These are phyloP conservation scores for Biston stratarius DNA, from an alignment of 2,888 invertebrate species.

Conservation along the genomic window DNA sequence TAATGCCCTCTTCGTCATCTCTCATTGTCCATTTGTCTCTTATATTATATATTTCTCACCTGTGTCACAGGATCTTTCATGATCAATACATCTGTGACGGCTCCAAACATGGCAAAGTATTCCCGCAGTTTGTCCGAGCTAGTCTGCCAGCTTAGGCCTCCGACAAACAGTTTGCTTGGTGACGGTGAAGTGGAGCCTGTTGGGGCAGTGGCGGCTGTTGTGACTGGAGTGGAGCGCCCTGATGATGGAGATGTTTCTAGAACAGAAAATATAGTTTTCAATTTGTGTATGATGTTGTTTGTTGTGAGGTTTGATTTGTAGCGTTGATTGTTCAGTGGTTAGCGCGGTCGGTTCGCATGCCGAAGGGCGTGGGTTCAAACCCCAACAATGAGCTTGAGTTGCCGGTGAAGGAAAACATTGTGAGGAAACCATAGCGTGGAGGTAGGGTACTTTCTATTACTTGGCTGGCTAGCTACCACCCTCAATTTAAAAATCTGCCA, in stretches of 20 bases:
- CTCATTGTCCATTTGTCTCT: background rate
- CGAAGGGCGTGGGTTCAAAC: too few species aligned
- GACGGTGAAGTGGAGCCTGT: conserved; percentile 83
- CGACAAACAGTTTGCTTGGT: conserved; percentile 95
- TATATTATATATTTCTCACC: conserved; percentile 80
- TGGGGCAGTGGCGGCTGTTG: conserved; percentile 59
- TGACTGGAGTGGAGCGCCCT: conserved; percentile 90
- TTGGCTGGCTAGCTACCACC: too few species aligned
- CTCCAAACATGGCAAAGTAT: conserved; percentile 96
- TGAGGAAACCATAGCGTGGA: too few species aligned
- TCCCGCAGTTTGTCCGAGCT: conserved; percentile 96
- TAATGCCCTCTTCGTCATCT: background rate
- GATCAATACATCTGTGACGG: conserved; percentile 95
- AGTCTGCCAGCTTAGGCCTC: conserved; percentile 97
- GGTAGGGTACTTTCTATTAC: too few species aligned
- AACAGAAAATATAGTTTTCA: conserved; percentile 35
- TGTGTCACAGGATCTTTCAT: conserved; percentile 98
- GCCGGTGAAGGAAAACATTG: too few species aligned
- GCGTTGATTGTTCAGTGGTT: too few species aligned
- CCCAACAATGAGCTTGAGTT: too few species aligned
- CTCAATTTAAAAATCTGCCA: too few species aligned
- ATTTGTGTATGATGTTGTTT: too few species aligned
- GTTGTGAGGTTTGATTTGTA: too few species aligned
- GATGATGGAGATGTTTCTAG: conserved; percentile 87
- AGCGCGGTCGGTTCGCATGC: too few species aligned